Conservation (phyloP, 2,113 vertebrate species). For the Phaethon lepturus region DNA sequence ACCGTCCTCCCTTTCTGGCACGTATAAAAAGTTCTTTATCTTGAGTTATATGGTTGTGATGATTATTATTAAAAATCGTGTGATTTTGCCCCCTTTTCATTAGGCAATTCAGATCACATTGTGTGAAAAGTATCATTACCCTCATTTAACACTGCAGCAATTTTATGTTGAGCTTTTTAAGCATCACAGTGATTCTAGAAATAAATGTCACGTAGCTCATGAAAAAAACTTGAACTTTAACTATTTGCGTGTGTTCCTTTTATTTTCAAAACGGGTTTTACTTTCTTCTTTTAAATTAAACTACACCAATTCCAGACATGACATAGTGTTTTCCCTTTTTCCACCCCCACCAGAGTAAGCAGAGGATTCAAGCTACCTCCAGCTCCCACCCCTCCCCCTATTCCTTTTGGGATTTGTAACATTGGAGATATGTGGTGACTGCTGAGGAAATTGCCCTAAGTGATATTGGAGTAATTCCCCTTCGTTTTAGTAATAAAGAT, state of each 20-base stretch:
- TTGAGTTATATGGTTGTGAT: neutral
- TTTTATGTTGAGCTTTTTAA: neutral
- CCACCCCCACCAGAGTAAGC: neutral
- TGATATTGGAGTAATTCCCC: slow-evolving; percentile 61
- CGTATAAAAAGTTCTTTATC: neutral
- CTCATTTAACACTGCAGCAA: neutral
- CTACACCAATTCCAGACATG: neutral
- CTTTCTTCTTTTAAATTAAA: neutral
- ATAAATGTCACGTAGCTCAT: neutral
- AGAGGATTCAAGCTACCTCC: neutral
- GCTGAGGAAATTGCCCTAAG: slow-evolving; percentile 58
- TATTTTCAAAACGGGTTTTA: slow-evolving; percentile 40
- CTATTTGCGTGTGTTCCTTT: slow-evolving; percentile 26
- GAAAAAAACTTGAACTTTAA: neutral
- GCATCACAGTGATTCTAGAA: neutral
- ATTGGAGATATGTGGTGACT: slow-evolving; percentile 34
- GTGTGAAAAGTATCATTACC: neutral
- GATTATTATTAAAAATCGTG: neutral
- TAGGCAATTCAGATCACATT: neutral
- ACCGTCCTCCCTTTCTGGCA: neutral
- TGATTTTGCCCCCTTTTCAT: neutral
- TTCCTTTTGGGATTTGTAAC: slow-evolving; percentile 61
- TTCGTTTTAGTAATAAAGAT: slow-evolving; percentile 65
- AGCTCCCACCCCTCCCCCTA: slow-evolving; percentile 9
- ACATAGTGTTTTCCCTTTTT: neutral